Percentiles rank a stretch among this genome's conserved stretches.
Conservation (phyloP, 1,140 invertebrate species). For the Antheraea mylitta region DNA sequence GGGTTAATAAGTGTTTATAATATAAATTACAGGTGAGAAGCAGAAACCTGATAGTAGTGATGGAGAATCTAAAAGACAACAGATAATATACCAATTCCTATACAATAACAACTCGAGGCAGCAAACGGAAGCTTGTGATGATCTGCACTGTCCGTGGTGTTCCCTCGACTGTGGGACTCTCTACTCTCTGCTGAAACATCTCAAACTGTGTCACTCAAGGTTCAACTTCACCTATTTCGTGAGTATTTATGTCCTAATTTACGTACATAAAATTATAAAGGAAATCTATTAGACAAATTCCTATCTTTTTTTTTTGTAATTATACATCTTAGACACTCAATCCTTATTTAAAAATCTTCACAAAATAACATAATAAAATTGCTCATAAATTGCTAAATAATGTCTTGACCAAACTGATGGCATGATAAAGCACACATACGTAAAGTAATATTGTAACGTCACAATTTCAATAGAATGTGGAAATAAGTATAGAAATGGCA, state of each 20-base stretch:
- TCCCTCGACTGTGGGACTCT: conserved; percentile 92
- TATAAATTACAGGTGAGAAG: conserved; percentile 43
- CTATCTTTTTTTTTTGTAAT: neutral
- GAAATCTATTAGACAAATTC: neutral
- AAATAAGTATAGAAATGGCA: no score
- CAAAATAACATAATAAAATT: no score
- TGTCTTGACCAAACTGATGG: no score
- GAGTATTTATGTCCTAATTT: conserved; percentile 54
- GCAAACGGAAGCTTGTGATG: conserved; percentile 95
- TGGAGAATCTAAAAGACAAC: conserved; percentile 72
- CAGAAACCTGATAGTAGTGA: conserved; percentile 37
- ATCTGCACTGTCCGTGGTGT: conserved; percentile 97
- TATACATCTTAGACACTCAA: no score
- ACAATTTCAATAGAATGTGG: no score
- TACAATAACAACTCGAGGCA: conserved; percentile 97
- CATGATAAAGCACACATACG: no score
- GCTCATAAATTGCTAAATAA: no score
- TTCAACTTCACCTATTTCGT: conserved; percentile 96
- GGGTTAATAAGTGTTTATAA: no score
- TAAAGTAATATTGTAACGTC: no score
- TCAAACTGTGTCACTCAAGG: conserved; percentile 95
- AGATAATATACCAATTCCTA: conserved; percentile 97
- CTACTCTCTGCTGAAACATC: conserved; percentile 94
- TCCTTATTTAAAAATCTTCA: no score
- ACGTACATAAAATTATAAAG: no score